phyloP scores from a whole-genome alignment of 1,140 invertebrate genomes.

The Drosophila setifemur region DNA sequence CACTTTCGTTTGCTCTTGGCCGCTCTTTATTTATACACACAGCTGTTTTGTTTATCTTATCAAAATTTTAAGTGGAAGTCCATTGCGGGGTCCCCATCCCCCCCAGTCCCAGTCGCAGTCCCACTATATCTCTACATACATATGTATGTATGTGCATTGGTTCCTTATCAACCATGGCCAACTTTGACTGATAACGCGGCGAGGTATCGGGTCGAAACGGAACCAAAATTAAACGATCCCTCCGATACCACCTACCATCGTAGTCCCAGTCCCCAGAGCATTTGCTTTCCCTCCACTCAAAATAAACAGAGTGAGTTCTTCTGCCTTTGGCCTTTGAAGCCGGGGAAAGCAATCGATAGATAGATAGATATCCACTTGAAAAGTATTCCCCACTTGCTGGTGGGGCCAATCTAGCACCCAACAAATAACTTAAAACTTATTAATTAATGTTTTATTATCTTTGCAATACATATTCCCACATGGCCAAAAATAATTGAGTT shows the following conservation, averaged over 20 bases:
- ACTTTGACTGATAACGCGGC: conserved; percentile 50
- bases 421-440: not conserved
- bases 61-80: conserved; percentile 21
- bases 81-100: not conserved
- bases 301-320: conserved; percentile 7
- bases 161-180: conserved; percentile 48
- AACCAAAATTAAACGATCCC: not conserved
- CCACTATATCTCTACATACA: not conserved
- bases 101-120: conserved; percentile 2
- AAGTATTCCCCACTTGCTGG: not conserved
- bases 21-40: conserved; percentile 39
- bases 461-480: no score
- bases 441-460: no score
- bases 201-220: conserved; percentile 27
- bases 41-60: conserved; percentile 57
- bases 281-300: conserved; percentile 29
- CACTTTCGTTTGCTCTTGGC: conserved; percentile 51
- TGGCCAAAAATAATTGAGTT: no score
- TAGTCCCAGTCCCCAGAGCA: not conserved
- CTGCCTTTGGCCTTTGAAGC: conserved; percentile 9
- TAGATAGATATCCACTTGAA: not conserved
- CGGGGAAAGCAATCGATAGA: conserved; percentile 6
- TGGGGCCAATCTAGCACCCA: no score
- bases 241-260: not conserved
- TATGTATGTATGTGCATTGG: conserved; percentile 12